These are phyloP conservation scores for Siphonodentalium dalli DNA, from an alignment of 2,888 invertebrate genomes.

Conservation along the genomic window DNA sequence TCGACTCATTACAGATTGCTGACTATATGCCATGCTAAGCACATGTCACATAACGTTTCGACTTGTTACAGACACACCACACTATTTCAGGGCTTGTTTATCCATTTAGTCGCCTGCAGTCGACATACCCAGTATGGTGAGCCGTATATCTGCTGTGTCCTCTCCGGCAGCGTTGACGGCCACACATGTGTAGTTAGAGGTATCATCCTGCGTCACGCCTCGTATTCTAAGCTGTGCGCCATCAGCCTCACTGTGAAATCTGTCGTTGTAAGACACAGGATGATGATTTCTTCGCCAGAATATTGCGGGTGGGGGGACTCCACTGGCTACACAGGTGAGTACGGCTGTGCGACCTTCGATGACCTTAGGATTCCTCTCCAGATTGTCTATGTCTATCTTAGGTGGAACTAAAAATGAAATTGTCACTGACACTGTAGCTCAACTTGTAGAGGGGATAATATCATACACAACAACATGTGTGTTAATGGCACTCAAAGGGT, in stretches of 20 bases:
- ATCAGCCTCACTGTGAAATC: slow-evolving; percentile 23
- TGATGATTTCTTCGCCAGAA: slow-evolving; percentile 60
- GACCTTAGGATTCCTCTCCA: slow-evolving; percentile 57
- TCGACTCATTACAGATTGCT: too few relatives aligned
- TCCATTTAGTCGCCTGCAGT: too few relatives aligned
- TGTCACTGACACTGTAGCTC: too few relatives aligned
- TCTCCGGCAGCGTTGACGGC: slow-evolving; percentile 62
- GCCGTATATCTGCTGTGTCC: slow-evolving; percentile 32
- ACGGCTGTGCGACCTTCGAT: slow-evolving; percentile 54
- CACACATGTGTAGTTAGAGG: slow-evolving; percentile 55
- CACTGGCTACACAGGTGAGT: slow-evolving; percentile 65
- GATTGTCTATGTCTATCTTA: slow-evolving; percentile 54
- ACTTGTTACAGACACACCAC: too few relatives aligned
- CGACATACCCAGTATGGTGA: slow-evolving; percentile 28
- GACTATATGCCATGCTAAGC: too few relatives aligned
- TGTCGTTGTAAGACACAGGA: slow-evolving; percentile 17
- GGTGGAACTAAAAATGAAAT: slow-evolving; percentile 66
- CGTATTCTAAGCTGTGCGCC: slow-evolving; percentile 44
- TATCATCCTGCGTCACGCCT: slow-evolving; percentile 29
- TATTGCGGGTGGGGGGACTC: slow-evolving; percentile 64
- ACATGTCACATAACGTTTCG: too few relatives aligned
- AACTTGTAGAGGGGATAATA: too few relatives aligned
- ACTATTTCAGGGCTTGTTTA: too few relatives aligned
- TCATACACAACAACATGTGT: background rate
- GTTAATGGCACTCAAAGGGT: too few relatives aligned